Evolutionary conservation across 2,113 vertebrate species (phyloP), one percentile per base, ranked within the genome.

Genomic region (Brachyhypopomus gauderio): DNA sequence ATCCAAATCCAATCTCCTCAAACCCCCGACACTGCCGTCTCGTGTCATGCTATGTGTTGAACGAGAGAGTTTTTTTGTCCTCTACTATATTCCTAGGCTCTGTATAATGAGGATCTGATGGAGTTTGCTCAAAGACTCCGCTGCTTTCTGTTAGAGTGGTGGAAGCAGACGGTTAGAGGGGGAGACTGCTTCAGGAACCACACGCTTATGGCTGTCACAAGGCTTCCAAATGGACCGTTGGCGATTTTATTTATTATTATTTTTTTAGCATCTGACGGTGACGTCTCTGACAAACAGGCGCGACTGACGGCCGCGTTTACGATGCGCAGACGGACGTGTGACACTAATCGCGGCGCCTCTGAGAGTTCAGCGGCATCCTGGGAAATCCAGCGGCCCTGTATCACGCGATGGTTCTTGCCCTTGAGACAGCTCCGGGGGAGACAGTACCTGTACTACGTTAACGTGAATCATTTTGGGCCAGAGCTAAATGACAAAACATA

Each of bases 1-100:
- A 86, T 87, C 84, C 82, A 62, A 78, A 88, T 73, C 59, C 77
- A 85, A 85, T 80, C 62, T 66, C 79, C 81, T 84, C 83, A 72
- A 69, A 83, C 72, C 83, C 74, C 83, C 36, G 55, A 83, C 84
- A 60, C 58, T 63, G 73, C 71, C 72, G 66, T 60, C 58, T 59
- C 66, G 25, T 52, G 80, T n/a, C 73, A 56, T 79, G 71, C 30
- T 9, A 22, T n/a, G 62, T 82, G 56, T 82, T 85, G 71, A 78
- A 79, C 70, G 67, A 85, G 76, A 63, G 38, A 11, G 16, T 82
- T 86, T 79, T 66, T 69, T 69, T 67, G 9, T 4, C 58, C 41
- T 30, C 23, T 77, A 77, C 84, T 73, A 77, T 78, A 78, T 84
- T 82, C 75, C 55, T 82, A 73, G 30, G 25, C 64, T 41, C 64